phyloP scores from a whole-genome alignment of 2,113 vertebrate genomes.

The Plestiodon gilberti region DNA sequence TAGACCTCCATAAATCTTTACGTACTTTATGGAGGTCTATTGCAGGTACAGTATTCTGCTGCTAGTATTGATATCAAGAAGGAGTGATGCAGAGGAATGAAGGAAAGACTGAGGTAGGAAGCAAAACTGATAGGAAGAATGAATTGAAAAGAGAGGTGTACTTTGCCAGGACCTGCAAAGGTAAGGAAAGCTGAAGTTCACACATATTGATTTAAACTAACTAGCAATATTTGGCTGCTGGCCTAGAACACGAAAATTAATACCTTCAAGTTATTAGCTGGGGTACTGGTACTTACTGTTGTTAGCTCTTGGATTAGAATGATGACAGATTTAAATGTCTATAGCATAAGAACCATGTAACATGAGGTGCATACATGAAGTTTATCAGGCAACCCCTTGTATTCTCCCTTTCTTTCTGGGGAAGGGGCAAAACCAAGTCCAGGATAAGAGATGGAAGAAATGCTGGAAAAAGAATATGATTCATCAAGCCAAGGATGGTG shows the following conservation, averaged over 20 bases:
- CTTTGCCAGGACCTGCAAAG: not conserved
- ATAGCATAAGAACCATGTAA: not conserved
- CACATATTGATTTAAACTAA: conserved; percentile 9
- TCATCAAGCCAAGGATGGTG: not conserved
- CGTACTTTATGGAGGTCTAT: not conserved
- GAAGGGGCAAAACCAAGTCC: not conserved
- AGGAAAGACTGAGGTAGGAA: not conserved
- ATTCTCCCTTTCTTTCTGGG: not conserved
- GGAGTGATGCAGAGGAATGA: not conserved
- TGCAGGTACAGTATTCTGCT: too few relatives aligned
- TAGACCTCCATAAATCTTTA: too few relatives aligned
- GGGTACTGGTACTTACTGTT: not conserved
- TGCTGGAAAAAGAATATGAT: conserved; percentile 1
- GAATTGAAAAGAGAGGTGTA: not conserved
- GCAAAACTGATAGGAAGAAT: not conserved
- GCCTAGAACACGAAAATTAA: not conserved
- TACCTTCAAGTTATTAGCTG: not conserved
- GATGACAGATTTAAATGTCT: not conserved
- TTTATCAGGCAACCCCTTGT: not conserved
- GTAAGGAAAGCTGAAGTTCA: not conserved
- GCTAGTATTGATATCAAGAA: too few relatives aligned
- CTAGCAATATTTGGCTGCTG: not conserved
- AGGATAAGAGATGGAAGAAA: not conserved
- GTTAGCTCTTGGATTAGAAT: not conserved
- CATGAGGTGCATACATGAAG: not conserved